Percentiles rank a stretch among this genome's conserved stretches.
phyloP scores from a whole-genome alignment of 2,888 invertebrate species.

The Tetropium fuscum region DNA sequence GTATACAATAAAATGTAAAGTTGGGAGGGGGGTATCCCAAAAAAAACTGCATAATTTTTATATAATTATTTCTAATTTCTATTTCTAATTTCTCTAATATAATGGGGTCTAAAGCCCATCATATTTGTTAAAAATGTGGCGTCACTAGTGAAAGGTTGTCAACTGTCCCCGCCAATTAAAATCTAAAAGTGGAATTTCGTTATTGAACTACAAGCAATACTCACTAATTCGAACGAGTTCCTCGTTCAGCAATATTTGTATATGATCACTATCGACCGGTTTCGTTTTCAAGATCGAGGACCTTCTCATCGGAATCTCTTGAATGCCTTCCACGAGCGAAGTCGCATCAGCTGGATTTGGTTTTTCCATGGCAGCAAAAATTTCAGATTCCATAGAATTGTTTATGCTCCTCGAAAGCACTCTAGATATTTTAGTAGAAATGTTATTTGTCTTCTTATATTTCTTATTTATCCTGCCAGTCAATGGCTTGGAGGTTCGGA shows the following conservation, averaged over 20 bases:
- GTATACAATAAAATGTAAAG: too few relatives aligned
- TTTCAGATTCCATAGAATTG: slow-evolving; percentile 1
- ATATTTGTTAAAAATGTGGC: too few relatives aligned
- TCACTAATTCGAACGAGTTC: slow-evolving; percentile 7
- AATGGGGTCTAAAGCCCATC: too few relatives aligned
- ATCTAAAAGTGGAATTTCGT: too few relatives aligned
- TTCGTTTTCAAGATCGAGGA: background rate
- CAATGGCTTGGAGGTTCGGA: background rate
- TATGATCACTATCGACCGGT: background rate
- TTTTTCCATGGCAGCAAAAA: slow-evolving; percentile 2
- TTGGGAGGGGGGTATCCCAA: too few relatives aligned
- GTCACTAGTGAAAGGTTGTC: too few relatives aligned
- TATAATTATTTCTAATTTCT: too few relatives aligned
- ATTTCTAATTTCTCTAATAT: too few relatives aligned
- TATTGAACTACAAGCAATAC: too few relatives aligned
- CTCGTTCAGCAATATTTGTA: background rate
- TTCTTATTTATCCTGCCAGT: slow-evolving; percentile 17
- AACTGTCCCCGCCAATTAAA: too few relatives aligned
- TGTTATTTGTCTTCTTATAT: slow-evolving; percentile 3
- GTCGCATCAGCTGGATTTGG: background rate
- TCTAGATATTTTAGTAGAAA: slow-evolving; percentile 11
- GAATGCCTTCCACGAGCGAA: background rate
- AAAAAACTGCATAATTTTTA: too few relatives aligned
- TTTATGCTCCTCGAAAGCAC: slow-evolving; percentile 20
- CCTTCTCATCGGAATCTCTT: background rate